Conservation (phyloP, 23 tunicate genomes). For the Pegea sp. region DNA sequence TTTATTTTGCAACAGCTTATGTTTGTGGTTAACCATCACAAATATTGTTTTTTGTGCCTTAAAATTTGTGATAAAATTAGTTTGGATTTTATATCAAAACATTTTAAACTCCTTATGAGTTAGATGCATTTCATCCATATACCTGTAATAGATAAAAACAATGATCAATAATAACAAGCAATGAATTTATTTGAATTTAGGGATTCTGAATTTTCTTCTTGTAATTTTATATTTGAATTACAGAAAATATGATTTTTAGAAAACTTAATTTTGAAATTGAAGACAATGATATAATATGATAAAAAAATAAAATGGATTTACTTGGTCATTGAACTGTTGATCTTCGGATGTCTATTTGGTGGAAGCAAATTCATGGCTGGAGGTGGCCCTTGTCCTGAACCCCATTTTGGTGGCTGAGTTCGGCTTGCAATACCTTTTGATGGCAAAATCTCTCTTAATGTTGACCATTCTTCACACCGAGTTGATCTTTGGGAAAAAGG, state of each 20-base stretch:
- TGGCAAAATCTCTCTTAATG: slow-evolving; percentile 81
- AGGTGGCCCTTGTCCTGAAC: slow-evolving; percentile 45
- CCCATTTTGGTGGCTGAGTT: slow-evolving; percentile 69
- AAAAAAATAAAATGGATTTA: slow-evolving; percentile 3
- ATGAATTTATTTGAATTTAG: too few species aligned
- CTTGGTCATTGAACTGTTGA: slow-evolving; percentile 76
- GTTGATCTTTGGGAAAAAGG: slow-evolving; percentile 68
- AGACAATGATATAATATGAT: too few species aligned
- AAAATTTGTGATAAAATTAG: too few species aligned
- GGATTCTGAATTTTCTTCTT: too few species aligned
- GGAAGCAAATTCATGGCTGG: slow-evolving; percentile 23
- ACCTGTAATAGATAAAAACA: slow-evolving; percentile 16
- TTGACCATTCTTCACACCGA: slow-evolving; percentile 87
- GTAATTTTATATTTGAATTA: too few species aligned
- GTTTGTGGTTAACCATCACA: too few species aligned
- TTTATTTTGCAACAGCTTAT: too few species aligned
- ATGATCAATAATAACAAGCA: too few species aligned
- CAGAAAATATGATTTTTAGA: too few species aligned
- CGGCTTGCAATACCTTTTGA: slow-evolving; percentile 52
- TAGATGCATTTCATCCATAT: slow-evolving; percentile 71
- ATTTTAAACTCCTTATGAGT: slow-evolving; percentile 75
- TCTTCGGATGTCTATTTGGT: slow-evolving; percentile 51
- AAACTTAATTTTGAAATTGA: too few species aligned
- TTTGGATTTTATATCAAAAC: too few species aligned
- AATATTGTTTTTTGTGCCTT: too few species aligned